Evolutionary conservation across 2,113 vertebrate species (phyloP).

Genomic region (Onychostruthus taczanowskii): DNA sequence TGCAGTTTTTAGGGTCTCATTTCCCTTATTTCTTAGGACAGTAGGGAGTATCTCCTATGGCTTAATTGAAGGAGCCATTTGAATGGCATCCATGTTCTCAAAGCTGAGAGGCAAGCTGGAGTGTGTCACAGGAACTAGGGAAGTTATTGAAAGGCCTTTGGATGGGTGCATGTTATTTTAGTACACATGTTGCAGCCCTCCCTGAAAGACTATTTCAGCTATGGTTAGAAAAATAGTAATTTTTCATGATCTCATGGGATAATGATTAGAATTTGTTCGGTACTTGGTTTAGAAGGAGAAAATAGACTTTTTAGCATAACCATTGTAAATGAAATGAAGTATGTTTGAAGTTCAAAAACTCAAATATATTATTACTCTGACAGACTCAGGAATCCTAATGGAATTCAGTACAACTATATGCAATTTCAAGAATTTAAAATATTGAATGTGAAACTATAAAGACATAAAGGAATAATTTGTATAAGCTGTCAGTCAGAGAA

Average conservation of each 20-base stretch:
- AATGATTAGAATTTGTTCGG: neutral
- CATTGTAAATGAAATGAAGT: neutral
- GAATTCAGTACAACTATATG: neutral
- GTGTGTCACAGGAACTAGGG: neutral
- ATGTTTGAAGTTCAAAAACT: neutral
- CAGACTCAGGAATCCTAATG: neutral
- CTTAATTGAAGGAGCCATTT: neutral
- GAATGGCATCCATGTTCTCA: neutral
- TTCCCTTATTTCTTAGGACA: neutral
- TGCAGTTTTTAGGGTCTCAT: neutral
- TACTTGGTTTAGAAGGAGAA: neutral
- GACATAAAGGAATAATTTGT: conserved; percentile 37
- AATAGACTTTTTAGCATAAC: neutral
- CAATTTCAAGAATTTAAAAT: conserved; percentile 33
- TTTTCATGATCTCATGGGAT: neutral
- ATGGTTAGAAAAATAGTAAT: neutral
- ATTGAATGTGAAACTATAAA: conserved; percentile 8
- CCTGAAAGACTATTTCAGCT: neutral
- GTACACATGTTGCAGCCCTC: neutral
- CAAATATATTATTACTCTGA: conserved; percentile 8
- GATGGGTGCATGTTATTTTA: neutral
- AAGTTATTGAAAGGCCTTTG: neutral
- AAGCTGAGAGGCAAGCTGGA: neutral
- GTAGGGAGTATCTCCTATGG: neutral
- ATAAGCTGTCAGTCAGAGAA: conserved; percentile 35